Percentiles rank a stretch among this genome's conserved stretches.
Conservation (phyloP, 2,113 vertebrate species). For the Uria aalge region DNA sequence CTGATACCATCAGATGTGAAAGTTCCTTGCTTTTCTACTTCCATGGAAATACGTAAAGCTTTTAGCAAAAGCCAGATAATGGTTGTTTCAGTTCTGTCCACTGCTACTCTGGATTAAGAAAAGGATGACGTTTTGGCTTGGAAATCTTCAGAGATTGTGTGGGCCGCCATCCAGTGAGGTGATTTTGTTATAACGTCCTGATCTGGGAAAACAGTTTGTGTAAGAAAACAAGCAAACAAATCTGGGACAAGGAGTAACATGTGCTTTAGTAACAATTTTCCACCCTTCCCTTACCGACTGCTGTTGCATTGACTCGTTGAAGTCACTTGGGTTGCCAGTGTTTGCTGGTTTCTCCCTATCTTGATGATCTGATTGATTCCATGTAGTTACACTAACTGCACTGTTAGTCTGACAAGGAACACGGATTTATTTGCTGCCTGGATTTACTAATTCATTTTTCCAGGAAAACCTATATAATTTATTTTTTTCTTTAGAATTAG, state of each 20-base stretch:
- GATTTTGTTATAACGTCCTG: background rate
- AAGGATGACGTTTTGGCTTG: background rate
- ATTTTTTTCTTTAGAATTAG: background rate
- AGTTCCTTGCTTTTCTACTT: background rate
- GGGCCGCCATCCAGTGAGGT: background rate
- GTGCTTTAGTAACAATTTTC: background rate
- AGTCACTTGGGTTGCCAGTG: background rate
- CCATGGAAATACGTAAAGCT: background rate
- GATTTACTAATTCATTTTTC: background rate
- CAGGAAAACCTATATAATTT: background rate
- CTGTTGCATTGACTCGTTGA: background rate
- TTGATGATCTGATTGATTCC: background rate
- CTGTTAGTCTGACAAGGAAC: background rate
- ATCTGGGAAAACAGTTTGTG: background rate
- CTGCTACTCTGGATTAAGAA: background rate
- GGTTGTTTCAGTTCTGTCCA: background rate
- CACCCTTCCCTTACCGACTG: accelerated
- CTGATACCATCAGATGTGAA: background rate
- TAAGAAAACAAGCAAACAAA: background rate
- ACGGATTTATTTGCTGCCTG: background rate
- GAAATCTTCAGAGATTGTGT: background rate
- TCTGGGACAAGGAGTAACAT: background rate
- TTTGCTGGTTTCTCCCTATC: background rate
- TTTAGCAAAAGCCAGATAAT: background rate
- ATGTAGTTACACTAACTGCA: background rate